Evolutionary conservation across 2,113 vertebrate genomes (phyloP).

Genomic region (Vimba vimba): DNA sequence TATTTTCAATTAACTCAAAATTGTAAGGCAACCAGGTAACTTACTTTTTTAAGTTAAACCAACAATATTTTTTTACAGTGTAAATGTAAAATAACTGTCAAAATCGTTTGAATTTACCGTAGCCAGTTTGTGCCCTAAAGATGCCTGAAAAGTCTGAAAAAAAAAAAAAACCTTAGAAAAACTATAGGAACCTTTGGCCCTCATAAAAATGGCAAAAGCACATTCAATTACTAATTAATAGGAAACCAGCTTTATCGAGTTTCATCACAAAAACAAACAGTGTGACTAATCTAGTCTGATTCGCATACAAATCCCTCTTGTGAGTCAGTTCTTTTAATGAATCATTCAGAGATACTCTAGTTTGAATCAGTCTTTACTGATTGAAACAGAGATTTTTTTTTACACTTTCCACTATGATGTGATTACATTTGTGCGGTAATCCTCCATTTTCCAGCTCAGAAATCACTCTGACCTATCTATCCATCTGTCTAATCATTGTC

Average conservation of each 20-base stretch:
- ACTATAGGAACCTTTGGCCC: no score
- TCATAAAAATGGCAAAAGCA: no score
- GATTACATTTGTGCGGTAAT: not conserved
- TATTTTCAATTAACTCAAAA: no score
- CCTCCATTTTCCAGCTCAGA: not conserved
- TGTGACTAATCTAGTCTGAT: not conserved
- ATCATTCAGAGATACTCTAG: not conserved
- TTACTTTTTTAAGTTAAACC: no score
- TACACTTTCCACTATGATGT: not conserved
- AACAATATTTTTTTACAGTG: no score
- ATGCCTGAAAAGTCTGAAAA: no score
- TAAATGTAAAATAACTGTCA: no score
- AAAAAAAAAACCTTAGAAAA: no score
- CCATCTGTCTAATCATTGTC: constrained; percentile 6
- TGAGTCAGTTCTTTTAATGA: not conserved
- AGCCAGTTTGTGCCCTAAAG: no score
- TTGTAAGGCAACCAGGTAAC: no score
- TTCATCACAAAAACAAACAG: not conserved
- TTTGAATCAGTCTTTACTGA: not conserved
- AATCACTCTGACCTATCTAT: not conserved
- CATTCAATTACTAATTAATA: no score
- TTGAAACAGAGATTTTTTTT: not conserved
- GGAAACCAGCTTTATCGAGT: not conserved
- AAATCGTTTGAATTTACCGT: no score
- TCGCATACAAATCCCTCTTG: not conserved